These are phyloP conservation scores for Pristionchus mayeri DNA, from an alignment of 2,888 invertebrate genomes.

Conservation along the genomic window DNA sequence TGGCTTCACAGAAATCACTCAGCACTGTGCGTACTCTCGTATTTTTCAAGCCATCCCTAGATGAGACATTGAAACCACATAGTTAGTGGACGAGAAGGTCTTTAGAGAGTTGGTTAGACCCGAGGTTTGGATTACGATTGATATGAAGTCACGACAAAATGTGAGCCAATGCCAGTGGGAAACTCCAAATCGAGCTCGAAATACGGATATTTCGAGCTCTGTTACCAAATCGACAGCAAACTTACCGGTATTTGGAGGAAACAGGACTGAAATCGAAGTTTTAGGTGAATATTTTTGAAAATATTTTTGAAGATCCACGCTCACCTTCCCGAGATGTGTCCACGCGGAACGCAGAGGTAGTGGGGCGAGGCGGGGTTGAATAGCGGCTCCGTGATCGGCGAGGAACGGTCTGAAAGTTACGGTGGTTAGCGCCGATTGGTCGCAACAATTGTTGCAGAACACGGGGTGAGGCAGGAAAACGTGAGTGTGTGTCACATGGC, in stretches of 20 bases:
- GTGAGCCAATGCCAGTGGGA: no score
- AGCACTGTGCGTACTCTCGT: no score
- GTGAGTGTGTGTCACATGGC: neutral
- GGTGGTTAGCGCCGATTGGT: neutral
- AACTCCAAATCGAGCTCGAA: no score
- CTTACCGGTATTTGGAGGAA: neutral
- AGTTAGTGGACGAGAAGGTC: no score
- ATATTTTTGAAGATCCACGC: no score
- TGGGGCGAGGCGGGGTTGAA: constrained; percentile 34
- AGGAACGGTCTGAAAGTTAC: constrained; percentile 15
- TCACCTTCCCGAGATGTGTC: constrained; percentile 45
- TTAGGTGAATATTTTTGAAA: no score
- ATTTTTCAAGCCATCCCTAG: no score
- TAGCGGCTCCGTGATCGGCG: constrained; percentile 18
- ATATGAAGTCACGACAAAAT: neutral
- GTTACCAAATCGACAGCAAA: neutral
- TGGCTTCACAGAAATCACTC: no score
- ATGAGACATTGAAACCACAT: no score
- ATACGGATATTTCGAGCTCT: neutral
- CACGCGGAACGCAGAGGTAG: constrained; percentile 32
- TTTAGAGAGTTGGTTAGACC: neutral
- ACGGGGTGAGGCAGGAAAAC: neutral
- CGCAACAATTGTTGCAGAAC: neutral
- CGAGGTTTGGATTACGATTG: neutral
- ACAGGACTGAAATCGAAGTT: neutral